phyloP scores from a whole-genome alignment of 2,113 vertebrate species.

The Dromaius novaehollandiae region DNA sequence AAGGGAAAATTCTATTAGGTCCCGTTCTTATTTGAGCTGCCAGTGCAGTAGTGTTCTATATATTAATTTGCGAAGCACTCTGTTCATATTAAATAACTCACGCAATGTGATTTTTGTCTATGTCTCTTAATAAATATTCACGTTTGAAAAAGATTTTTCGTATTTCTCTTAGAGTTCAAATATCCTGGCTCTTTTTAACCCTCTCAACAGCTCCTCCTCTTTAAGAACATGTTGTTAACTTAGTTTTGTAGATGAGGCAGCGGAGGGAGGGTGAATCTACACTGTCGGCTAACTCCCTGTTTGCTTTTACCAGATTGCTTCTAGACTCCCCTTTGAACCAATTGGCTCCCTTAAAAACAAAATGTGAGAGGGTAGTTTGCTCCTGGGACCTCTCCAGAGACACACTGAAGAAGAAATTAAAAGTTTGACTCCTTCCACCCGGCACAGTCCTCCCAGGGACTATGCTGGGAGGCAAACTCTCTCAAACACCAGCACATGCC shows the following conservation, averaged over 20 bases:
- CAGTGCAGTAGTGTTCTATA: neutral
- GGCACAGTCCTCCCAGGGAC: neutral
- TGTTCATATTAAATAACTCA: slow-evolving; percentile 5
- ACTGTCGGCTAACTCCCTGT: neutral
- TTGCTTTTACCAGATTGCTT: neutral
- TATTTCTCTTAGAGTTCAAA: neutral
- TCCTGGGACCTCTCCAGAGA: neutral
- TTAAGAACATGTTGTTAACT: neutral
- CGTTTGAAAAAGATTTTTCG: neutral
- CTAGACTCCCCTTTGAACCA: neutral
- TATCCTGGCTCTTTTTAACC: neutral
- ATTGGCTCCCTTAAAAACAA: neutral
- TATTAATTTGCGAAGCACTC: neutral
- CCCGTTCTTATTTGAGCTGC: neutral
- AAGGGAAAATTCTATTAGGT: slow-evolving; percentile 5
- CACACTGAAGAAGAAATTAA: neutral
- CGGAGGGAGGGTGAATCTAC: neutral
- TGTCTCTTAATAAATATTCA: neutral
- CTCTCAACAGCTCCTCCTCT: neutral
- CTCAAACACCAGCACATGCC: neutral
- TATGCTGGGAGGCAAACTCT: neutral
- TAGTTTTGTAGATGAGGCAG: neutral
- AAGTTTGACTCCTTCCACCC: neutral
- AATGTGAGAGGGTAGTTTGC: neutral
- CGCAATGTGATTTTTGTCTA: neutral